Evolutionary conservation across 2,113 vertebrate genomes (phyloP).

Genomic region (crab-eating macaque (Macaca fascicularis)): DNA sequence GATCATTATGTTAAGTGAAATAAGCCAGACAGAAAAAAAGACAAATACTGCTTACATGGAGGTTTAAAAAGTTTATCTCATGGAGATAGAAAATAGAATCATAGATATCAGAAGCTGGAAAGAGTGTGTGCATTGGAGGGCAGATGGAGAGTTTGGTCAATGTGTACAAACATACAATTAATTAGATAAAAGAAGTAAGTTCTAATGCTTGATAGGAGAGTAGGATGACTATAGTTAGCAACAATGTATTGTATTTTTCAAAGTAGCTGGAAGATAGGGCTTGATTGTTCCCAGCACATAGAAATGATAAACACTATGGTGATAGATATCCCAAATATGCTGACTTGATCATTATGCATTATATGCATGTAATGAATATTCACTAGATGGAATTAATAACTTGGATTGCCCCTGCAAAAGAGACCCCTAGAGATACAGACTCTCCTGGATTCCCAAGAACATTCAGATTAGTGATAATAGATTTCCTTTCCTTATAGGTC

Average conservation of each 20-base stretch:
- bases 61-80: background rate
- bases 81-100: background rate
- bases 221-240: background rate
- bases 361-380: background rate
- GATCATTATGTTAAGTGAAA: background rate
- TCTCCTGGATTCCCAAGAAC: slow-evolving; percentile 7
- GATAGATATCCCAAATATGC: background rate
- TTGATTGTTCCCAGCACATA: background rate
- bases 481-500: background rate
- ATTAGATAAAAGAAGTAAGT: background rate
- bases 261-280: background rate
- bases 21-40: background rate
- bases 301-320: background rate
- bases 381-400: slow-evolving; percentile 1
- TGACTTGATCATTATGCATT: background rate
- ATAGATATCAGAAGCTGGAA: background rate
- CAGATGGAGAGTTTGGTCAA: background rate
- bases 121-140: background rate
- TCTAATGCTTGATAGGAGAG: background rate
- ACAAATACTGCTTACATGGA: background rate
- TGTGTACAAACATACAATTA: background rate
- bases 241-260: background rate
- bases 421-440: background rate
- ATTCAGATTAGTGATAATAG: background rate
- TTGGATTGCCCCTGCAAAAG: background rate